phyloP scores from a whole-genome alignment of 2,888 invertebrate genomes.

The Cataglyphis altisquamis region DNA sequence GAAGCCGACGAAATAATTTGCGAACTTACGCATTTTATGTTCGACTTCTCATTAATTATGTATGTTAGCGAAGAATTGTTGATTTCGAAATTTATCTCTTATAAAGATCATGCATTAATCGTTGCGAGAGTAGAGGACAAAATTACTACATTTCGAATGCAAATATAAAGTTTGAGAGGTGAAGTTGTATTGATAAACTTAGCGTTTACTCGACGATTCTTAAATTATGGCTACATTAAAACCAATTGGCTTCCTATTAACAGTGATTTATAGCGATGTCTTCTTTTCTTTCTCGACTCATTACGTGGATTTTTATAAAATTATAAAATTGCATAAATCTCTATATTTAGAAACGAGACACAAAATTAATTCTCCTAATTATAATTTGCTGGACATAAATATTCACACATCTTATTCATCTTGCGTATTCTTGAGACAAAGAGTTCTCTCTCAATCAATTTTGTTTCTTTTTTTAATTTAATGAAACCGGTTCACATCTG shows the following conservation, averaged over 20 bases:
- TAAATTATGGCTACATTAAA: neutral
- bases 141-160: neutral
- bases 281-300: no score
- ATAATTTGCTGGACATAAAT: neutral
- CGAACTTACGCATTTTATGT: neutral
- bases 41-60: neutral
- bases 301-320: neutral
- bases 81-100: neutral
- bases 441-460: neutral
- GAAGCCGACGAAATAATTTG: neutral
- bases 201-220: neutral
- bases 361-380: slow-evolving; percentile 10
- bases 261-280: neutral
- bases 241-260: neutral
- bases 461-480: neutral
- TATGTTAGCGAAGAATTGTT: neutral
- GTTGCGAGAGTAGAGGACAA: neutral
- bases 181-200: neutral
- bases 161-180: neutral
- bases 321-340: neutral
- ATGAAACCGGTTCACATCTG: neutral
- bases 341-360: no score
- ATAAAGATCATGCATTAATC: neutral
- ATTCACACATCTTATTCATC: neutral
- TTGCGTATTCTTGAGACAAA: neutral